Conservation (phyloP, 1,140 invertebrate genomes). For the Phthorimaea operculella region DNA sequence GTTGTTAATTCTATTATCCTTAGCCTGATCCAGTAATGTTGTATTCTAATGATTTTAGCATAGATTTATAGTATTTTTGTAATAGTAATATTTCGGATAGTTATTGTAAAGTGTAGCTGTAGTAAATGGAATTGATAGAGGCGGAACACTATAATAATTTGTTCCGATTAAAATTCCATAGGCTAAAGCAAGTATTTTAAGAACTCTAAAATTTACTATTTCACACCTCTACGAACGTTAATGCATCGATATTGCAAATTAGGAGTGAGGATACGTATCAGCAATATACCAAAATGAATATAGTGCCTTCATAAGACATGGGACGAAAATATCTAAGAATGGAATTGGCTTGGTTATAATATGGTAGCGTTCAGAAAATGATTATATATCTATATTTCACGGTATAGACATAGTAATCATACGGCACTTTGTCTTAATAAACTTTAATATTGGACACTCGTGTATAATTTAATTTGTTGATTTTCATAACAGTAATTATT, state of each 20-base stretch:
- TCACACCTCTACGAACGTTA: constrained; percentile 47
- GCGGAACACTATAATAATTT: neutral
- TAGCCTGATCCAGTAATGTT: constrained; percentile 60
- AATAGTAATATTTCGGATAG: constrained; percentile 59
- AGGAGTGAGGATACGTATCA: constrained; percentile 64
- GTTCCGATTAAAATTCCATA: neutral
- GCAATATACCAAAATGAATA: constrained; percentile 66
- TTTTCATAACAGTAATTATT: constrained; percentile 55
- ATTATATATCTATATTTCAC: constrained; percentile 67
- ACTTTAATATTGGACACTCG: constrained; percentile 48
- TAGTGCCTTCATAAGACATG: constrained; percentile 61
- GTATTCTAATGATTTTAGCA: constrained; percentile 54
- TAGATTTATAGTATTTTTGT: constrained; percentile 65
- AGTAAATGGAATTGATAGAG: neutral
- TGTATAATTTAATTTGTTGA: constrained; percentile 57
- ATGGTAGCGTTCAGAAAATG: constrained; percentile 38
- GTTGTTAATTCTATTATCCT: constrained; percentile 57
- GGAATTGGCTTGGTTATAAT: constrained; percentile 31
- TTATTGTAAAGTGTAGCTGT: constrained; percentile 26
- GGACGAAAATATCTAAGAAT: constrained; percentile 49
- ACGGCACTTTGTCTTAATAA: constrained; percentile 54
- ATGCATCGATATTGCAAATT: constrained; percentile 53
- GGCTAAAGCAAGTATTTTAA: neutral
- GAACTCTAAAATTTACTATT: constrained; percentile 36
- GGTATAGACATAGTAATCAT: constrained; percentile 68